These are phyloP conservation scores for Sepiola atlantica DNA, from an alignment of 2,888 invertebrate genomes.

Conservation along the genomic window DNA sequence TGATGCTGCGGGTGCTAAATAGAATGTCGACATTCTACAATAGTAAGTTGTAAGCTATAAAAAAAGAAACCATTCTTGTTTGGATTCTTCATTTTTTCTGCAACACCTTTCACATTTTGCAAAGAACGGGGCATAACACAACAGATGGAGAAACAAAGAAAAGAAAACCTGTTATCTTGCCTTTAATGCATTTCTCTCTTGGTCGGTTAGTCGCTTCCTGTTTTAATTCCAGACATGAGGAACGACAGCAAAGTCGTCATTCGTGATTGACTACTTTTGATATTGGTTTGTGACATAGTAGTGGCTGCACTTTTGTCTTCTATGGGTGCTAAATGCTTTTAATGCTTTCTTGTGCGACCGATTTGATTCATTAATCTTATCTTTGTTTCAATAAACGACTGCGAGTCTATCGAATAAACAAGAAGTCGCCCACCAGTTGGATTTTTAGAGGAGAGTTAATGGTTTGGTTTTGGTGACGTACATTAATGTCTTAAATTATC, in stretches of 20 bases:
- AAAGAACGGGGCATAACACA: too few relatives aligned
- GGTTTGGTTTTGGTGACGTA: too few relatives aligned
- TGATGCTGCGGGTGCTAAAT: too few relatives aligned
- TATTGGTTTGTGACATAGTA: not conserved
- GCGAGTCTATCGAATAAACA: not conserved
- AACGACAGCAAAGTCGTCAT: not conserved
- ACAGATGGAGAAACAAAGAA: not conserved
- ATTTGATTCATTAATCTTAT: not conserved
- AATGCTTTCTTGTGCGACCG: not conserved
- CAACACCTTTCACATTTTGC: too few relatives aligned
- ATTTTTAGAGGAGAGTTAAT: too few relatives aligned
- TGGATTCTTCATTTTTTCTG: too few relatives aligned
- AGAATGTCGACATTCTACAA: too few relatives aligned
- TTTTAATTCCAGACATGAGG: not conserved
- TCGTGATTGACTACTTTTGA: conserved; percentile 2
- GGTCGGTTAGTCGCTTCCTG: too few relatives aligned
- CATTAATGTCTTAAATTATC: too few relatives aligned
- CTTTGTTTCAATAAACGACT: not conserved
- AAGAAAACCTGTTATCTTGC: not conserved
- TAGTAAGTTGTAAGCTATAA: too few relatives aligned
- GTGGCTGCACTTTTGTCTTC: not conserved
- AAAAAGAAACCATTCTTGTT: too few relatives aligned
- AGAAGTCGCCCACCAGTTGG: too few relatives aligned
- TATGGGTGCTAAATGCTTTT: not conserved
- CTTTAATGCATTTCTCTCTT: not conserved